Evolutionary conservation across 2,797 vertebrate species (phyloP).

Genomic region (Sebastes goodei): DNA sequence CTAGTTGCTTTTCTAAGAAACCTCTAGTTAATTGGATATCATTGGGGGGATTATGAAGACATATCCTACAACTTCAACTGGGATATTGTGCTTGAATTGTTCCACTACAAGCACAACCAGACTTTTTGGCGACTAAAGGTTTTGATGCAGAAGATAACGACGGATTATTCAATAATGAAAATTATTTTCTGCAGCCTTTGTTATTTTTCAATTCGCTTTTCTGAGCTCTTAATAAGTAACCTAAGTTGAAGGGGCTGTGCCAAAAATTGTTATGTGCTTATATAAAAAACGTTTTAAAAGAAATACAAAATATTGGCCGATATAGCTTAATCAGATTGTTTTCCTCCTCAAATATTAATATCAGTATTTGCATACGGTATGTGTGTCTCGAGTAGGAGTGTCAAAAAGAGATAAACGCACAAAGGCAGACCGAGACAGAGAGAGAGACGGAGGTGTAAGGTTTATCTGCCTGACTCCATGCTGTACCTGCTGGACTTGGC

Average conservation of each 20-base stretch:
- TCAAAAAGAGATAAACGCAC: background rate
- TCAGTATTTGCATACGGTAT: background rate
- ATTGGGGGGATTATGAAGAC: background rate
- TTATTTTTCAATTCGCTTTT: background rate
- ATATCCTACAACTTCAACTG: background rate
- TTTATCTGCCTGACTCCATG: slow-evolving; percentile 11
- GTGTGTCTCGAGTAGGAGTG: background rate
- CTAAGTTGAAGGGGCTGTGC: background rate
- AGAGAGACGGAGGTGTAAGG: background rate
- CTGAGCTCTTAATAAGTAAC: background rate
- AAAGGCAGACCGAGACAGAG: background rate
- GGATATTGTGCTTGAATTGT: background rate
- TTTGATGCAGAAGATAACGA: background rate
- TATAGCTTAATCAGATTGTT: background rate
- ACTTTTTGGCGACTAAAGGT: background rate
- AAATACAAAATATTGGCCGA: background rate
- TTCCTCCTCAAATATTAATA: background rate
- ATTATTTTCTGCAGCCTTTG: background rate
- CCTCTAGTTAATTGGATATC: background rate
- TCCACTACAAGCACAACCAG: background rate
- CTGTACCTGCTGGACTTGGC: slow-evolving; percentile 44
- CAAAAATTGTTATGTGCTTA: background rate
- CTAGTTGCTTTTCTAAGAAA: background rate
- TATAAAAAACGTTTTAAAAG: background rate
- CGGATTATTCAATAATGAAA: background rate